Percentiles rank a stretch among this genome's conserved stretches.
Conservation (phyloP, 2,113 vertebrate genomes). For the Ivindomyrus marchei region DNA sequence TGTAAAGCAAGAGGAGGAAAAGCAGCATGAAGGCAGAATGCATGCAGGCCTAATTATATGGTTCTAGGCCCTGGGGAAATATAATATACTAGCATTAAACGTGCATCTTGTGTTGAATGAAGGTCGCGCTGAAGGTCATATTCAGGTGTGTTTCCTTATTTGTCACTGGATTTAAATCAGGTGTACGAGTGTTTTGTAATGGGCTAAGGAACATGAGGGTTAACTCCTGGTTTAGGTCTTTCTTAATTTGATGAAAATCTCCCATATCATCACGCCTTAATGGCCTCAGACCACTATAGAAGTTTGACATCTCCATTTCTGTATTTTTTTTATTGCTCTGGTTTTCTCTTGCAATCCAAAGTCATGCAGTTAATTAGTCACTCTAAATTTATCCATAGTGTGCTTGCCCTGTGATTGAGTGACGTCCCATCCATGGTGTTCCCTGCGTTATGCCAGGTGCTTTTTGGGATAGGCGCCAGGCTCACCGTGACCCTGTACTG, state of each 20-base stretch:
- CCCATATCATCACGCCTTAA: neutral
- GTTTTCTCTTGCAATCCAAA: neutral
- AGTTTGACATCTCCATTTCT: neutral
- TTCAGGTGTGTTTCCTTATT: neutral
- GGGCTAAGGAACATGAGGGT: neutral
- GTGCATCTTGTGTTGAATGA: neutral
- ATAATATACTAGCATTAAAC: neutral
- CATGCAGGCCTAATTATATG: neutral
- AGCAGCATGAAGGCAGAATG: neutral
- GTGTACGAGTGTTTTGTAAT: neutral
- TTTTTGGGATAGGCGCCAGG: neutral
- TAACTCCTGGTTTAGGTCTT: neutral
- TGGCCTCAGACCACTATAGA: neutral
- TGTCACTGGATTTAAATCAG: neutral
- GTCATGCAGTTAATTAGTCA: neutral
- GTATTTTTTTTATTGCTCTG: neutral
- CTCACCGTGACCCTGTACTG: neutral
- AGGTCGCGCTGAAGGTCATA: neutral
- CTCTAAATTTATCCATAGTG: neutral
- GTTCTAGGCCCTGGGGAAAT: neutral
- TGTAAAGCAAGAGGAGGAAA: neutral
- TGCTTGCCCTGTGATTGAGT: neutral
- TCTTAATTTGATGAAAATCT: neutral
- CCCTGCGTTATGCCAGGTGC: neutral
- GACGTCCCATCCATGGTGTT: neutral